Evolutionary conservation across 1,140 invertebrate genomes (phyloP).

Genomic region (Charaxes varanes): DNA sequence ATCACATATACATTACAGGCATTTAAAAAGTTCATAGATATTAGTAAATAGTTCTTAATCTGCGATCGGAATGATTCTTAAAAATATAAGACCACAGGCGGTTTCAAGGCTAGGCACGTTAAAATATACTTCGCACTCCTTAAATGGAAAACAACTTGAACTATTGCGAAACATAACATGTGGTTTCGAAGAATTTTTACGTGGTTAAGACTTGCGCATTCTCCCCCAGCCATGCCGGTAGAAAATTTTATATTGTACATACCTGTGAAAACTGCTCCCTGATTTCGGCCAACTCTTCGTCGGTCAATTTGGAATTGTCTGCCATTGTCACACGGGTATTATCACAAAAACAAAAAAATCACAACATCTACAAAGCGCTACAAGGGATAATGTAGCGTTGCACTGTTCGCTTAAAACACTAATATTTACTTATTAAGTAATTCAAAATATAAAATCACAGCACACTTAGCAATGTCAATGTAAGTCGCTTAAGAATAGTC

Average conservation of each 20-base stretch:
- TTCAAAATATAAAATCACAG: slow-evolving; percentile 41
- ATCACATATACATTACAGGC: no score
- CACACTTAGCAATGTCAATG: slow-evolving; percentile 27
- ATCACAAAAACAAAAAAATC: slow-evolving; percentile 60
- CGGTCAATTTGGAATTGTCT: slow-evolving; percentile 70
- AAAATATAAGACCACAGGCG: slow-evolving; percentile 44
- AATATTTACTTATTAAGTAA: slow-evolving; percentile 30
- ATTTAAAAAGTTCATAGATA: no score
- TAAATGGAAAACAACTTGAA: slow-evolving; percentile 7
- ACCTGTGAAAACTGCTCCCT: slow-evolving; percentile 70
- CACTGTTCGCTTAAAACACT: slow-evolving; percentile 53
- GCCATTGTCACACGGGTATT: slow-evolving; percentile 59
- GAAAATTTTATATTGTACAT: slow-evolving; percentile 19
- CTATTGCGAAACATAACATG: slow-evolving; percentile 11
- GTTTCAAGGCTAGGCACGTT: slow-evolving; percentile 19
- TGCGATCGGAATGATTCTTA: no score
- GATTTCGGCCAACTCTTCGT: slow-evolving; percentile 67
- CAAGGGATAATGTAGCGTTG: slow-evolving; percentile 25
- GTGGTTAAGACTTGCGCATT: slow-evolving; percentile 8
- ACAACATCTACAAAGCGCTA: slow-evolving; percentile 44
- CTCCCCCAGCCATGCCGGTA: slow-evolving; percentile 6
- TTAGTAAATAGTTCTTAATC: no score
- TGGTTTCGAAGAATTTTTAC: not conserved
- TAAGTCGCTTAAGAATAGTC: slow-evolving; percentile 23
- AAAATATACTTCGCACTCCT: slow-evolving; percentile 10